A percentile compares a stretch with the other conserved stretches of the same genome.
These are phyloP conservation scores for Bostrychus sinensis DNA, from an alignment of 2,113 vertebrate genomes.

Conservation along the genomic window DNA sequence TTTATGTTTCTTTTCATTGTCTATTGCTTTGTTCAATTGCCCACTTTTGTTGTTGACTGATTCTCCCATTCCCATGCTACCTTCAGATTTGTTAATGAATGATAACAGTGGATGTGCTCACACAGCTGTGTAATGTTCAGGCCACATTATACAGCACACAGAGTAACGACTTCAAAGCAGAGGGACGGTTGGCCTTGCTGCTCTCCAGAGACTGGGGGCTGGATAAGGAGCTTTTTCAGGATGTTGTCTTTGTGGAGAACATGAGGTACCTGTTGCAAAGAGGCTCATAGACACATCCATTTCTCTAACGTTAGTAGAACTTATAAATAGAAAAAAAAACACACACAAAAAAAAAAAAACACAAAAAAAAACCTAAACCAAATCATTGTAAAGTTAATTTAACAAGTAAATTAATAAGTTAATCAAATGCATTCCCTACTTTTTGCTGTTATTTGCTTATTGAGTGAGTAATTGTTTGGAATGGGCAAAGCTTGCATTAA, in stretches of 20 bases:
- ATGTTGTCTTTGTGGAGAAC: conserved; percentile 59
- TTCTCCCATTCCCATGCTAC: background rate
- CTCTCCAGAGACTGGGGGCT: conserved; percentile 47
- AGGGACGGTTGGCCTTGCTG: conserved; percentile 51
- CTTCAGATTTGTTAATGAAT: background rate
- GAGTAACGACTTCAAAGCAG: conserved; percentile 58
- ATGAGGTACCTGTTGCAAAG: conserved; percentile 11
- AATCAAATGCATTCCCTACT: no score
- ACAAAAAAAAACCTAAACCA: no score
- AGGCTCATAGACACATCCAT: conserved; percentile 26
- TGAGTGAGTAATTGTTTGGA: background rate
- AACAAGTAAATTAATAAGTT: no score
- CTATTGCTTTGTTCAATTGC: no score
- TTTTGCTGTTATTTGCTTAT: background rate
- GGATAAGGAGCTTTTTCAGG: conserved; percentile 41
- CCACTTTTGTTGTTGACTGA: no score
- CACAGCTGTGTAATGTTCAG: background rate
- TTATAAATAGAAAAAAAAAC: no score
- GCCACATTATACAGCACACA: conserved; percentile 30
- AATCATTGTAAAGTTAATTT: no score
- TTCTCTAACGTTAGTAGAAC: background rate
- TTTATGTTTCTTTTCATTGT: background rate
- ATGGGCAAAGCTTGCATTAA: no score
- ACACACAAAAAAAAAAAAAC: no score
- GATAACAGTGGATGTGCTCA: no score